Evolutionary conservation across 2,797 vertebrate species (phyloP).

Genomic region (Erethizon dorsatum): DNA sequence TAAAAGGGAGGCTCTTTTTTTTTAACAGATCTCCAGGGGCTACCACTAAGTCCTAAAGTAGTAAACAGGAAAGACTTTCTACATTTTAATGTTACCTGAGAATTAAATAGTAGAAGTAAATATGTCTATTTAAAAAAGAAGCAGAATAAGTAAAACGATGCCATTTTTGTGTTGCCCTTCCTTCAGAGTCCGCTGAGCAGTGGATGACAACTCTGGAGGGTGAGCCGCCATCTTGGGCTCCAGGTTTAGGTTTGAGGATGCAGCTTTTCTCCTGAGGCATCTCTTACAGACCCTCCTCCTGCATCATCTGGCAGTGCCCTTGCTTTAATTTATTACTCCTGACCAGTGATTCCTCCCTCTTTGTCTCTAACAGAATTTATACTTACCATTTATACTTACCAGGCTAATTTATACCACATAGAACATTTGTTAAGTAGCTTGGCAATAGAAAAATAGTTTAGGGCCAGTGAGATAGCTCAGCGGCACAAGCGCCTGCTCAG

Average conservation of each 20-base stretch:
- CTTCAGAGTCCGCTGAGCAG: background rate
- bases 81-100: background rate
- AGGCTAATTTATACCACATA: background rate
- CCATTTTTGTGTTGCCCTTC: background rate
- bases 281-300: background rate
- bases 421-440: background rate
- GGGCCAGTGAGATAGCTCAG: too few species aligned
- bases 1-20: background rate
- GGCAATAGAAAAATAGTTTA: background rate
- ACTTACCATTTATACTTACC: background rate
- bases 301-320: background rate
- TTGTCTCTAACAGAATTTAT: background rate
- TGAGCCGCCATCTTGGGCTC: accelerated
- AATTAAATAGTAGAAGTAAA: background rate
- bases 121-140: background rate
- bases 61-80: background rate
- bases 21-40: background rate
- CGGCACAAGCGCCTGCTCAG: too few species aligned
- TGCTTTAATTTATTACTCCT: background rate
- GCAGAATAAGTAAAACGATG: background rate
- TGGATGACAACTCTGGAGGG: background rate
- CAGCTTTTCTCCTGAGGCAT: background rate
- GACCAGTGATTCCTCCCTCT: background rate
- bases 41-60: background rate
- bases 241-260: background rate